These are phyloP conservation scores for Tupiocoris notatus DNA, from an alignment of 2,888 invertebrate species.

Conservation along the genomic window DNA sequence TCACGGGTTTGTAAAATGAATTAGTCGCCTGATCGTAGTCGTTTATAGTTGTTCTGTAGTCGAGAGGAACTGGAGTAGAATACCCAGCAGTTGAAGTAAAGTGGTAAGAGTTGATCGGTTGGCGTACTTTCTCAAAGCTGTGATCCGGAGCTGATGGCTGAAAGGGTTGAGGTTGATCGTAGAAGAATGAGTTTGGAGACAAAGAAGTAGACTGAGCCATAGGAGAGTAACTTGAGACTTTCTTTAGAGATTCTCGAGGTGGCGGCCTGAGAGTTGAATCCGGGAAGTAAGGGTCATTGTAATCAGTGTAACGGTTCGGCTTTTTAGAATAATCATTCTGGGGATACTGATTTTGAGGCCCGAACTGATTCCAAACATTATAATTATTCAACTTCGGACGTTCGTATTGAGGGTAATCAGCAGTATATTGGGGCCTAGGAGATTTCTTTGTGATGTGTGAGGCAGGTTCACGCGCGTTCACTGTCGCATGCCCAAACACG, in stretches of 20 bases:
- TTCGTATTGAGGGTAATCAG: slow-evolving; percentile 21
- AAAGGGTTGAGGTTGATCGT: slow-evolving; percentile 44
- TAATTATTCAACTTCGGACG: slow-evolving; percentile 44
- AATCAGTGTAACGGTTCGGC: slow-evolving; percentile 29
- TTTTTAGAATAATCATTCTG: slow-evolving; percentile 50
- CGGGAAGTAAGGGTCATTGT: slow-evolving; percentile 42
- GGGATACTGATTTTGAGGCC: slow-evolving; percentile 50
- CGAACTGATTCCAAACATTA: slow-evolving; percentile 53
- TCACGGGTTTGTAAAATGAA: slow-evolving; percentile 36
- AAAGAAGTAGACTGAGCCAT: slow-evolving; percentile 43
- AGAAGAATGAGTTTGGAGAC: slow-evolving; percentile 46
- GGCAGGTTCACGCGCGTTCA: slow-evolving; percentile 59
- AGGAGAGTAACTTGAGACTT: slow-evolving; percentile 30
- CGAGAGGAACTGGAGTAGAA: slow-evolving; percentile 19
- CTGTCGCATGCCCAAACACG: slow-evolving; percentile 61
- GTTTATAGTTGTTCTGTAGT: slow-evolving; percentile 37
- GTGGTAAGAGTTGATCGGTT: slow-evolving; percentile 42
- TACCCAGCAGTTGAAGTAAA: neutral
- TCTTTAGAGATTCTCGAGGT: slow-evolving; percentile 29
- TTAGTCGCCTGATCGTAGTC: slow-evolving; percentile 36
- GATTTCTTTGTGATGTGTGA: slow-evolving; percentile 57
- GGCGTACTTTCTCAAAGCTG: slow-evolving; percentile 36
- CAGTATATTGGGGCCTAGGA: slow-evolving; percentile 49
- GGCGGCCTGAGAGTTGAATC: slow-evolving; percentile 47
- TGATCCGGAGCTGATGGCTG: slow-evolving; percentile 37